Evolutionary conservation across 2,113 vertebrate genomes (phyloP), one percentile per base, ranked within the genome.

Genomic region (Pollachius pollachius): DNA sequence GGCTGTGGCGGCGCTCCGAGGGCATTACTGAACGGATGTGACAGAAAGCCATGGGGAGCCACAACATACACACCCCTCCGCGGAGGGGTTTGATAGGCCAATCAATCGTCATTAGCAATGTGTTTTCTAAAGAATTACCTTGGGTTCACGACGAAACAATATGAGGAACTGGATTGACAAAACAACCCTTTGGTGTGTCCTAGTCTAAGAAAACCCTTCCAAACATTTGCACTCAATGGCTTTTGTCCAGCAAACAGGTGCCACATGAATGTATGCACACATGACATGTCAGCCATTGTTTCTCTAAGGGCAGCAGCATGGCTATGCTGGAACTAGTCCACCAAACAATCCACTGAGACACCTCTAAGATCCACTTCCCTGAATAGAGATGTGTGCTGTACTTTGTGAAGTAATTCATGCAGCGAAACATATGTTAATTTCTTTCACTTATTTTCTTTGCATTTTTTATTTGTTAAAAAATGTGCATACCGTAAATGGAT

Each of bases 1-100:
- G 69, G n/a, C 82, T 85, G 71, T 73, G 70, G 79, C 72, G 78
- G 71, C 62, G 65, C 70, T 78, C 72, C 74, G 73, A 48, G 69
- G 73, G 84, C 81, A 79, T 67, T 71, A 71, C 75, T 41, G 57
- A 27, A 54, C 72, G 81, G 71, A 86, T 83, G 71, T 71, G 65
- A 81, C 65, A 79, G 70, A 11, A 74, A 83, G 76, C 67, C 3
- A 18, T 37, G 64, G 73, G 75, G 74, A 76, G 62, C 66, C 71
- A 81, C 15, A 69, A 67, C 69, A 64, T 0, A 1, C 27, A 52
- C 66, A 65, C 75, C 69, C 61, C 27, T 70, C 62, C 9, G 21
- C 71, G 48, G 52, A 30, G 72, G 66, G 69, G 80, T 66, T 18
- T 69, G 65, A 71, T 71, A 69, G 48, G 65, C 70, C 61, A 64